Conservation (phyloP, 1,140 invertebrate species). For the Lineus longissimus region DNA sequence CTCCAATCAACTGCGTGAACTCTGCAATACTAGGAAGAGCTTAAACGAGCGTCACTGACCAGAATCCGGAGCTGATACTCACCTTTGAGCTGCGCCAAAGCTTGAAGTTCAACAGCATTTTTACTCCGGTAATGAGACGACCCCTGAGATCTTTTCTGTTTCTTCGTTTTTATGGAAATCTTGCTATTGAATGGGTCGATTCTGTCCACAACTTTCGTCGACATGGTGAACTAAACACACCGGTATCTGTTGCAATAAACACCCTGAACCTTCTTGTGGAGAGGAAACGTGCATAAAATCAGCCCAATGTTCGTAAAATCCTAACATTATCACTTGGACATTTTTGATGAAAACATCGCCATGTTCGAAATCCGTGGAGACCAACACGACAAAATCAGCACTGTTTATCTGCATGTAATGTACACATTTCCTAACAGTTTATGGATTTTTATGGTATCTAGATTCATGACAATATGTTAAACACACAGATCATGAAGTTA, state of each 20-base stretch:
- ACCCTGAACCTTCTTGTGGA: too few species aligned
- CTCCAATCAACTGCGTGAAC: too few species aligned
- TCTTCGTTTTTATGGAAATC: slow-evolving; percentile 51
- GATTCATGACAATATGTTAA: not conserved
- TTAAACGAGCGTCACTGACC: too few species aligned
- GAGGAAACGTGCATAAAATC: not conserved
- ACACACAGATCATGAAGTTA: not conserved
- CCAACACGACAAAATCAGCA: not conserved
- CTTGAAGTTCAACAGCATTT: slow-evolving; percentile 51
- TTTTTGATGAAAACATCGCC: not conserved
- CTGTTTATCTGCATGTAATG: not conserved
- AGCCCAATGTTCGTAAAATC: not conserved
- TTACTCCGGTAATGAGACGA: slow-evolving; percentile 55
- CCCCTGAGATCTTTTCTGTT: slow-evolving; percentile 54
- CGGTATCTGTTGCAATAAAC: not conserved
- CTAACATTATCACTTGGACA: not conserved
- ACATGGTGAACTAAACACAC: slow-evolving; percentile 28
- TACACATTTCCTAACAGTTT: not conserved
- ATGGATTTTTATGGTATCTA: not conserved
- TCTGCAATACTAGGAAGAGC: too few species aligned
- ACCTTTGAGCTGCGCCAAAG: slow-evolving; percentile 54
- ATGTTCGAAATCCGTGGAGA: slow-evolving; percentile 3
- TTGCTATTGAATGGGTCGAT: slow-evolving; percentile 53
- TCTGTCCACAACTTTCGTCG: slow-evolving; percentile 47
- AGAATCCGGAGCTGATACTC: too few species aligned